Evolutionary conservation across 2,113 vertebrate genomes (phyloP).

Genomic region (Micromys minutus): DNA sequence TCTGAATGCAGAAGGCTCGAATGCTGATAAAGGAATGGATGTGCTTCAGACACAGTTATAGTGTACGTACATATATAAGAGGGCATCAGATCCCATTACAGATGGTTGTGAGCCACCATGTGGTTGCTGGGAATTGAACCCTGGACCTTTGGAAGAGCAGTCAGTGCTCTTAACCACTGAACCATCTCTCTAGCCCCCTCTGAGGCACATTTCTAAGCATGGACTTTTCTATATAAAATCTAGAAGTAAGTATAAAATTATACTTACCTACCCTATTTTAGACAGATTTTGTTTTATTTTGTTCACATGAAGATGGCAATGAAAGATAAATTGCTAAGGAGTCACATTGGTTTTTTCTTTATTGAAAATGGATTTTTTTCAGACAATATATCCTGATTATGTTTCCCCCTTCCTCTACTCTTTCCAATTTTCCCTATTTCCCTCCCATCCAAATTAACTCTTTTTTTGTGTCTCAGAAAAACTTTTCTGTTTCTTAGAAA

Average conservation of each 20-base stretch:
- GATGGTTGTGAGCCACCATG: too few species aligned
- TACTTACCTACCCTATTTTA: not conserved
- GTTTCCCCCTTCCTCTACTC: not conserved
- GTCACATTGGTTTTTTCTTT: not conserved
- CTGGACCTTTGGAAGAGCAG: too few species aligned
- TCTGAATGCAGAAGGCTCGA: not conserved
- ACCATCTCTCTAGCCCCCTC: too few species aligned
- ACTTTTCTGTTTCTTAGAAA: too few species aligned
- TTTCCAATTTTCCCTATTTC: not conserved
- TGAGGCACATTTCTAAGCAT: not conserved
- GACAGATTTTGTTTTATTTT: not conserved
- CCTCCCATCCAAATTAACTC: not conserved
- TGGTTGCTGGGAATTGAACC: too few species aligned
- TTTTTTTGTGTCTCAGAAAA: not conserved
- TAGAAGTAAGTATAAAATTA: not conserved
- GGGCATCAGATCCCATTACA: too few species aligned
- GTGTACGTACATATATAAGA: too few species aligned
- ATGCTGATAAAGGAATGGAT: not conserved
- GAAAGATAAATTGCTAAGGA: not conserved
- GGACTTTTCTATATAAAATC: not conserved
- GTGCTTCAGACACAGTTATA: too few species aligned
- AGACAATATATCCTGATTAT: not conserved
- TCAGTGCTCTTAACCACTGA: too few species aligned
- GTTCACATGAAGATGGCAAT: not conserved
- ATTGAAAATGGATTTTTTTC: not conserved